Evolutionary conservation across 2,113 vertebrate genomes (phyloP), one percentile per base, ranked within the genome.

Genomic region (Tringa solitaria): DNA sequence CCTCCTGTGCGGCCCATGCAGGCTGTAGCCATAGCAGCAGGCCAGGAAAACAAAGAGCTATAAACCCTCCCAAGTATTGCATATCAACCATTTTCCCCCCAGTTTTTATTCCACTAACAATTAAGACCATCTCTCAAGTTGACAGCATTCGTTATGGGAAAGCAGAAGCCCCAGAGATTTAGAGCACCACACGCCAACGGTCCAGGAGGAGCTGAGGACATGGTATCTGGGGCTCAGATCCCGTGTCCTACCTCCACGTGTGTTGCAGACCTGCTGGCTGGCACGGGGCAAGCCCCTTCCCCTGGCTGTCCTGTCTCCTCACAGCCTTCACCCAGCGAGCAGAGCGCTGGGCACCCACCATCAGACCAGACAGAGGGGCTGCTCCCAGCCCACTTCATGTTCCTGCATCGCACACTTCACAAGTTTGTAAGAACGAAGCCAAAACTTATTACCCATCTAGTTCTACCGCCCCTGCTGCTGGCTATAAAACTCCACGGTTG

Each of bases 361-460:
- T 4, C 37, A n/a, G 39, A 50, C 15, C 33, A n/a, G 14, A 46
- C 8, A 22, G 39, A 53, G 5, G 33, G 17, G 32, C 35, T 46
- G 15, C 43, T 60, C 11, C 2, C 19, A 45, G 39, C 5, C 39
- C 23, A 41, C 9, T 17, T 50, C 41, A 43, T 18, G 8, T 22
- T 20, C 14, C 26, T 11, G 12, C 1, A 10, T 3, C 0, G 0
- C 3, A 7, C 14, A 17, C 7, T 59, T 83, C 26, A 3, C 0
- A 50, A n/a, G 10, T 17, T 46, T 57, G 30, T 26, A 74, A 73
- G 27, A 50, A 74, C 1, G 15, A 65, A 91, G 69, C 15, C 46
- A 81, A 91, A 81, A 65, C 59, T 59, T 73, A 53, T 54, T 68
- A 53, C 51, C 35, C 28, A 63, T 45, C 22, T 68, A 27, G 57